phyloP scores from a whole-genome alignment of 2,113 vertebrate genomes.

The Pandion haliaetus region DNA sequence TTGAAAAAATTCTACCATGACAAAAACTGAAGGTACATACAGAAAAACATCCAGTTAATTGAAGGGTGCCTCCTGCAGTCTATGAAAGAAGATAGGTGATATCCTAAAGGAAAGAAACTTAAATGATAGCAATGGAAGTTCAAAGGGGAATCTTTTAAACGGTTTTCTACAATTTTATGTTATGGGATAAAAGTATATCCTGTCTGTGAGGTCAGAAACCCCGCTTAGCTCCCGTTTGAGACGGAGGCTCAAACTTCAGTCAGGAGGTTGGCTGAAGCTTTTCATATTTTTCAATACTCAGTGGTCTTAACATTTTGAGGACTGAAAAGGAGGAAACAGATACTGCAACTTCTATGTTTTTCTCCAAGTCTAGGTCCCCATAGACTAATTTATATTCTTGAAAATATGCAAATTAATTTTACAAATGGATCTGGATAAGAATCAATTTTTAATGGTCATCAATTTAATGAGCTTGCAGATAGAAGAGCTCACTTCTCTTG shows the following conservation, averaged over 20 bases:
- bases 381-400: background rate
- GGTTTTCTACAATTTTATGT: background rate
- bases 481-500: background rate
- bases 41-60: background rate
- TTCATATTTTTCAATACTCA: background rate
- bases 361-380: background rate
- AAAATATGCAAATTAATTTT: slow-evolving; percentile 46
- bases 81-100: background rate
- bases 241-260: background rate
- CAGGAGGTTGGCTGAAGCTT: background rate
- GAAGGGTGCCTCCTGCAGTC: background rate
- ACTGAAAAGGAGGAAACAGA: background rate
- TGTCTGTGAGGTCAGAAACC: background rate
- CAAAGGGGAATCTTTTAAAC: background rate
- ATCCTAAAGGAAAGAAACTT: background rate
- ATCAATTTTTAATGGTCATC: slow-evolving; percentile 14
- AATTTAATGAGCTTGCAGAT: slow-evolving; percentile 9
- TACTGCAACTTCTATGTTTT: background rate
- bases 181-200: background rate
- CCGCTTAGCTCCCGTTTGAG: background rate
- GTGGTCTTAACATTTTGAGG: background rate
- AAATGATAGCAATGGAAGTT: background rate
- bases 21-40: background rate
- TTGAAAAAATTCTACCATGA: background rate
- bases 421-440: slow-evolving; percentile 22